A percentile compares a stretch with the other conserved stretches of the same genome.
These are phyloP conservation scores for Lamproptera curius DNA, from an alignment of 2,888 invertebrate genomes.

Conservation along the genomic window DNA sequence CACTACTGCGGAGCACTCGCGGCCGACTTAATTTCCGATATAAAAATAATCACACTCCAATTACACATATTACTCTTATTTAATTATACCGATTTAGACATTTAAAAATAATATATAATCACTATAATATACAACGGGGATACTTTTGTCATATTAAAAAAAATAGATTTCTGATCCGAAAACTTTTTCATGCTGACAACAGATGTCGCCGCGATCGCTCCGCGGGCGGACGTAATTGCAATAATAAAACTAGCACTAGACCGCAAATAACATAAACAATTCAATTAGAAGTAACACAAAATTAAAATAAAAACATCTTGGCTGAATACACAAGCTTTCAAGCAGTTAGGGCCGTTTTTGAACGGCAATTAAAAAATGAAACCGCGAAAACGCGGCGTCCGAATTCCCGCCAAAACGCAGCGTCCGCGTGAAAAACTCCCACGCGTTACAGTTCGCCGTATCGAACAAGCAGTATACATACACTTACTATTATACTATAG, in stretches of 20 bases:
- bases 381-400: slow-evolving; percentile 73
- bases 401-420: slow-evolving; percentile 80
- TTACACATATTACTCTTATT: slow-evolving; percentile 5
- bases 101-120: slow-evolving; percentile 7
- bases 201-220: slow-evolving; percentile 36
- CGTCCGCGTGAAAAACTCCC: slow-evolving; percentile 53
- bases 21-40: slow-evolving; percentile 11
- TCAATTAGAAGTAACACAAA: slow-evolving; percentile 83
- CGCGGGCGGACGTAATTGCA: slow-evolving; percentile 57
- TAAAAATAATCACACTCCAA: slow-evolving; percentile 8
- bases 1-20: slow-evolving; percentile 45
- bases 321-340: slow-evolving; percentile 46
- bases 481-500: slow-evolving; percentile 76
- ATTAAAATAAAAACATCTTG: slow-evolving; percentile 38
- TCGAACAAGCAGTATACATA: slow-evolving; percentile 66
- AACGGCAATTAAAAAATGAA: too few relatives aligned
- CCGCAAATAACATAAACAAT: too few relatives aligned
- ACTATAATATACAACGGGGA: slow-evolving; percentile 11
- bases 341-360: too few relatives aligned
- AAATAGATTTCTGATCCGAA: slow-evolving; percentile 12
- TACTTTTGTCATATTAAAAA: slow-evolving; percentile 7
- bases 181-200: slow-evolving; percentile 18
- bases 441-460: slow-evolving; percentile 54
- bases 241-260: too few relatives aligned
- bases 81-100: slow-evolving; percentile 6